A percentile compares a stretch with the other conserved stretches of the same genome.
These are phyloP conservation scores for Drosophila malerkotliana DNA, from an alignment of 1,140 invertebrate species.

Conservation along the genomic window DNA sequence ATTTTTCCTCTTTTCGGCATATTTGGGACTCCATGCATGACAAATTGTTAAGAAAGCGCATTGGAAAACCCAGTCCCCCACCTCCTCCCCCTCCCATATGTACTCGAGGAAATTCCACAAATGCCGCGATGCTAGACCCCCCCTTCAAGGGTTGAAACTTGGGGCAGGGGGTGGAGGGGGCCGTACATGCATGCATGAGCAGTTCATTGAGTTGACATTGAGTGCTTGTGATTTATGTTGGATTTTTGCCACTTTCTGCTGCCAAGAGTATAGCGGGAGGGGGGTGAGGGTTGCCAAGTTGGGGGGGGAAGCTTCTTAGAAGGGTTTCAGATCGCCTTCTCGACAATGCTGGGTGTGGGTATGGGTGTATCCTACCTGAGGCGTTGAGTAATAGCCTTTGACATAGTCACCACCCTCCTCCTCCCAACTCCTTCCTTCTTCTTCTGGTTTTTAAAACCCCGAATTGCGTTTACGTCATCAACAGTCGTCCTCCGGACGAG, in stretches of 20 bases:
- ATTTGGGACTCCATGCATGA: constrained; percentile 81
- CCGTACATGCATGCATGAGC: constrained; percentile 54
- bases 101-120: constrained; percentile 80
- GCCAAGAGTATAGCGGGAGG: constrained; percentile 9
- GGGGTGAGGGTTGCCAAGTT: too few species aligned
- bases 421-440: background rate
- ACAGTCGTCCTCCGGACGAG: constrained; percentile 14
- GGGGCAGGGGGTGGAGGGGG: background rate
- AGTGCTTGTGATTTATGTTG: constrained; percentile 80
- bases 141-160: constrained; percentile 4
- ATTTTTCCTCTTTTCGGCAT: constrained; percentile 80
- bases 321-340: too few species aligned
- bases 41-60: constrained; percentile 80
- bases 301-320: too few species aligned
- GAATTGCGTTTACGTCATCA: constrained; percentile 52
- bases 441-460: constrained; percentile 29
- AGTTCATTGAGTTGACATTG: constrained; percentile 82
- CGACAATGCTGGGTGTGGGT: too few species aligned
- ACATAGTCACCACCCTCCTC: constrained; percentile 10
- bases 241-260: constrained; percentile 35
- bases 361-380: constrained; percentile 3
- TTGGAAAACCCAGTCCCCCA: constrained; percentile 29
- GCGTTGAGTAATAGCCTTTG: constrained; percentile 5
- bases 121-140: constrained; percentile 68
- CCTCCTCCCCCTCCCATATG: constrained; percentile 18